phyloP scores from a whole-genome alignment of 1,140 invertebrate species.

The Anoplolepis gracilipes region DNA sequence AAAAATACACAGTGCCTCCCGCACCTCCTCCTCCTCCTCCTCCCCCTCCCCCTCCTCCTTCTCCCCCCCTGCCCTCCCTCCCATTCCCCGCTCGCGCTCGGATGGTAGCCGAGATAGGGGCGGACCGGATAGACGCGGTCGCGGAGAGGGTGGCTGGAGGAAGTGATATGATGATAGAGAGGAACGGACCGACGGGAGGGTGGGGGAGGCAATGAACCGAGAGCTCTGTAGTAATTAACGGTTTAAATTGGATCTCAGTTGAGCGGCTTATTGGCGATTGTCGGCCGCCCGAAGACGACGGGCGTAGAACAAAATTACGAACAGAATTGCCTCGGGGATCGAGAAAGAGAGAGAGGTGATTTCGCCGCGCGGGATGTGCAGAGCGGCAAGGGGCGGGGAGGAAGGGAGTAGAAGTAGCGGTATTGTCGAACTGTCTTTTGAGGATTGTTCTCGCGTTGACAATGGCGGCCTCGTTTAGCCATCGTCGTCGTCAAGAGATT shows the following conservation, averaged over 20 bases:
- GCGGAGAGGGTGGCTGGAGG: slow-evolving; percentile 51
- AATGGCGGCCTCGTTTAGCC: slow-evolving; percentile 75
- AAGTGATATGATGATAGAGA: slow-evolving; percentile 66
- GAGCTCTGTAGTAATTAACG: slow-evolving; percentile 79
- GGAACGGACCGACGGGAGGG: not conserved
- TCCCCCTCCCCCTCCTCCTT: too few species aligned
- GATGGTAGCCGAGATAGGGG: slow-evolving; percentile 71
- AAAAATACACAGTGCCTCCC: slow-evolving; percentile 66
- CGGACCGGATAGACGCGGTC: slow-evolving; percentile 26
- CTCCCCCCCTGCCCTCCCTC: not conserved
- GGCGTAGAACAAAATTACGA: slow-evolving; percentile 78
- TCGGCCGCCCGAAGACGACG: slow-evolving; percentile 68
- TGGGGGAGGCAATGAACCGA: slow-evolving; percentile 40
- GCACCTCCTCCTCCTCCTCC: too few species aligned
- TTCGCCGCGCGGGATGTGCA: not conserved
- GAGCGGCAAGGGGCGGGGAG: slow-evolving; percentile 14
- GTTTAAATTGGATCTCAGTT: slow-evolving; percentile 80
- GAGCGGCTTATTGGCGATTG: slow-evolving; percentile 78
- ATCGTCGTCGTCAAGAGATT: slow-evolving; percentile 32
- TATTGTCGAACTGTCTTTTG: slow-evolving; percentile 70
- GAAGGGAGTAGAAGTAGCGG: slow-evolving; percentile 31
- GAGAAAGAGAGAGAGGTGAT: slow-evolving; percentile 49
- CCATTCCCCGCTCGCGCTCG: slow-evolving; percentile 45
- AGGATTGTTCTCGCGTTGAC: slow-evolving; percentile 70
- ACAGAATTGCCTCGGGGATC: slow-evolving; percentile 76